Evolutionary conservation across 2,113 vertebrate species (phyloP), one percentile per base, ranked within the genome.

Genomic region (Ptilorrhoa leucosticta): DNA sequence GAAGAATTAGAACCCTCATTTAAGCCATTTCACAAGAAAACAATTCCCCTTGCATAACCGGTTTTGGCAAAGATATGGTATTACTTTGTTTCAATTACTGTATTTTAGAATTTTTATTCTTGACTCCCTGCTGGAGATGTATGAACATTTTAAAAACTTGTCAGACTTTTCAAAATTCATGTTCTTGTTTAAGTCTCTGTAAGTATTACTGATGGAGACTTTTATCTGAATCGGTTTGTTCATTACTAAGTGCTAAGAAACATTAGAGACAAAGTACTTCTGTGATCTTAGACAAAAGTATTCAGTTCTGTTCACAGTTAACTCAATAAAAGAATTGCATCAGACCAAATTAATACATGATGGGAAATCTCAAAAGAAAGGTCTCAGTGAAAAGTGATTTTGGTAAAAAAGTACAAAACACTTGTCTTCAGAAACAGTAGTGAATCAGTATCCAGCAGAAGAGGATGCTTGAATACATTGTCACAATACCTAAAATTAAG

Each of bases 201-300:
- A 76, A 90, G 65, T 28, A 45, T 73, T 81, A 66, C 39, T 44
- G 72, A 84, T 53, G 11, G 27, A 90, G 68, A 57, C 72, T 78
- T 95, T 86, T 75, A 90, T 86, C 83, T 89, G 39, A 91, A 93
- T 71, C 82, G 51, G 72, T 84, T 93, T 93, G 35, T 81, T 89
- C 76, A 57, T 84, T 87, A 94, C 56, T 87, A 80, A 76, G 39
- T 66, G 42, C 58, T 81, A 63, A 48, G n/a, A 80, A 65, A 65
- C 22, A 30, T 65, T 73, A 80, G 20, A 69, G 6, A 81, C 0
- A 0, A 89, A 83, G 79, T 45, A 78, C 4, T 20, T 13, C 56
- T 91, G 48, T 84, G 44, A 78, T 87, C 91, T 71, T 35, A 57
- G 28, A 81, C 73, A 56, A 90, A 92, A 89, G 65, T 53, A 83